Evolutionary conservation across 2,888 invertebrate species (phyloP).

Genomic region (Abrostola tripartita): DNA sequence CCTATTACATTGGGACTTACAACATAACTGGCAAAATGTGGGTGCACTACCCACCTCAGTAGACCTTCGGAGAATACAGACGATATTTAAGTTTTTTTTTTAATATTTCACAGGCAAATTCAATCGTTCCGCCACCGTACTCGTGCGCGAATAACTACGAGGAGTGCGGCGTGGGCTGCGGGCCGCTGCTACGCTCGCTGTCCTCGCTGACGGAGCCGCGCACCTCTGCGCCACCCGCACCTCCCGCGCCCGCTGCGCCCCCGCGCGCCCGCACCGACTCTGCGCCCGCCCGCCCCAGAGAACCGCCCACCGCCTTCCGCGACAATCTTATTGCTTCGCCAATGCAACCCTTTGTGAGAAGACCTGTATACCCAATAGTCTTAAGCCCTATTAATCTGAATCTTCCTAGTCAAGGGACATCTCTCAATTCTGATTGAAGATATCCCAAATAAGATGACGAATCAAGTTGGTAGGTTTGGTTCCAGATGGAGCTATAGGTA

Average conservation of each 20-base stretch:
- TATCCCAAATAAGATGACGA: too few species aligned
- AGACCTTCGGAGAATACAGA: too few species aligned
- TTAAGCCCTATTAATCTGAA: too few species aligned
- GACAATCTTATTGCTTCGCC: slow-evolving; percentile 79
- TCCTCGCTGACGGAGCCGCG: slow-evolving; percentile 87
- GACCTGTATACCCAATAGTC: too few species aligned
- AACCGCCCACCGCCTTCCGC: slow-evolving; percentile 67
- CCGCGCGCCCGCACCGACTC: slow-evolving; percentile 61
- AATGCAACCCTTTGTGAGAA: slow-evolving; percentile 69
- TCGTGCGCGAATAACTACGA: slow-evolving; percentile 93
- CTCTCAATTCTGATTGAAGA: too few species aligned
- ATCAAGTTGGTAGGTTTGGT: too few species aligned
- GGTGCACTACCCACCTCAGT: too few species aligned
- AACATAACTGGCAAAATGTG: too few species aligned
- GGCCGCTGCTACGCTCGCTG: slow-evolving; percentile 88
- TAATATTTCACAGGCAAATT: slow-evolving; percentile 90
- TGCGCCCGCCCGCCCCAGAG: slow-evolving; percentile 48
- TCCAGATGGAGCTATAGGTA: too few species aligned
- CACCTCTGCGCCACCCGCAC: slow-evolving; percentile 43
- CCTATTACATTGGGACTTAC: too few species aligned
- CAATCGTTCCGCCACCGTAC: slow-evolving; percentile 94
- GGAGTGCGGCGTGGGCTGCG: slow-evolving; percentile 83
- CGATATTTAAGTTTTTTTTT: too few species aligned
- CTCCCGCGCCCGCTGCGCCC: slow-evolving; percentile 41
- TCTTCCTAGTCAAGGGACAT: too few species aligned